Base-by-base conservation (phyloP, 2,113 vertebrate genomes). In the Phocoena phocoena region DNA sequence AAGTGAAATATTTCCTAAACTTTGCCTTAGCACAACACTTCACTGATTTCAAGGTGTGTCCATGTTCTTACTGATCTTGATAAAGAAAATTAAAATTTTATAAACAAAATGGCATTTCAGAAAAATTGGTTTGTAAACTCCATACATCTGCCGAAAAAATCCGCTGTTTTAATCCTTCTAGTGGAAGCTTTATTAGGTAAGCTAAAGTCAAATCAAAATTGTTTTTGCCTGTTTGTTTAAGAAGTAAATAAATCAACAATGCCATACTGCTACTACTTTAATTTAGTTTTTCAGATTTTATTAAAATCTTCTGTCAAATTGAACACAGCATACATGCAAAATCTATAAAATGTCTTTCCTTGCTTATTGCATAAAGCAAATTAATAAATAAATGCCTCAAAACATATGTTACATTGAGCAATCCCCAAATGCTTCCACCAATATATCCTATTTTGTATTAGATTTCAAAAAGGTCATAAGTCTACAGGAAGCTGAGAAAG, bases 401-500 rank as follows among this genome's bases (percentile, higher is more conserved):
- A 93, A 93, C 44, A 17, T 36, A 70, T 71, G 94, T 74, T 92
- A 85, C 5, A 96, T 41, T 0, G 0, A 92, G 67, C 55, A 93
- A 93, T 96, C 65, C 41, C 26, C 63, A 90, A 92, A 92, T 90
- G 65, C 44, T 95, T 88, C 36, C 38, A 74, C 98, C 91, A 96
- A 86, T 80, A 63, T 18, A 17, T 23, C 50, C n/a, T 60, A 23
- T 80, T 67, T 96, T 53, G 2, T 96, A 84, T 91, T 93, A 97
- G 50, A n/a, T 96, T 98, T 97, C 91, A 90, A 84, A 98, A 99
- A 99, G 98, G 98, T 98, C 98, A 98, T 96, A 92, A 88, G 97
- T 90, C 73, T 96, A 87, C 21, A 83, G 90, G 93, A 97, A 77
- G 21, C 0, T 81, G 70, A 97, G 97, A 89, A 97, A 95, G 55